Conservation (phyloP, 2,797 vertebrate species). For the Pangasius krempfi region DNA sequence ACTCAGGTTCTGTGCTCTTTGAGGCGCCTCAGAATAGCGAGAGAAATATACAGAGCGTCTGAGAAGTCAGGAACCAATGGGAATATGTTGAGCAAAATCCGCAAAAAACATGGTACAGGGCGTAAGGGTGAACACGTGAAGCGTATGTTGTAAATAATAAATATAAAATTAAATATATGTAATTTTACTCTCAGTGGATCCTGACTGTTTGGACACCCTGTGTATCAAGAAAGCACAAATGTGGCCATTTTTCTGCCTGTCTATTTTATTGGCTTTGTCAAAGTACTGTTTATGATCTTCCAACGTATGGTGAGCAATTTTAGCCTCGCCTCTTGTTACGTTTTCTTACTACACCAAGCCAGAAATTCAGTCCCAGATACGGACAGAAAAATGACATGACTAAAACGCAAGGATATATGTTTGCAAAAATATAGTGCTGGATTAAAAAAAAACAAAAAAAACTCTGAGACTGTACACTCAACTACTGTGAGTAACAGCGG, state of each 20-base stretch:
- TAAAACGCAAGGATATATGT: slow-evolving; percentile 1
- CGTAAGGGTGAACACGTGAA: neutral
- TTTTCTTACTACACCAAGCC: neutral
- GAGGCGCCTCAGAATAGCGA: neutral
- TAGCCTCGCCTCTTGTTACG: neutral
- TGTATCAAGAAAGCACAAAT: neutral
- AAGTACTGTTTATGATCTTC: neutral
- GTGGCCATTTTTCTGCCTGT: neutral
- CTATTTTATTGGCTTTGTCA: neutral
- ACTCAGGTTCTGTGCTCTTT: neutral
- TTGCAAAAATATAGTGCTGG: neutral
- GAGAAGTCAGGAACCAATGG: neutral
- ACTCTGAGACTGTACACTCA: neutral
- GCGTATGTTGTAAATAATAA: neutral
- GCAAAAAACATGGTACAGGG: neutral
- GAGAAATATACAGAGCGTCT: neutral
- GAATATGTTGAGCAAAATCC: neutral
- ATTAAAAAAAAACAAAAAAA: neutral
- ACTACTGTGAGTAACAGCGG: neutral
- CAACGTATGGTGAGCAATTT: neutral
- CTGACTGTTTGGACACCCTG: neutral
- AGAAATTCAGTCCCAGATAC: neutral
- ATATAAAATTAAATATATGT: neutral
- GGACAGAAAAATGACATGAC: neutral
- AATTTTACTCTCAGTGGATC: neutral